Evolutionary conservation across 2,888 invertebrate species (phyloP), one percentile per base, ranked within the genome.

Genomic region (Nowickia ferox): DNA sequence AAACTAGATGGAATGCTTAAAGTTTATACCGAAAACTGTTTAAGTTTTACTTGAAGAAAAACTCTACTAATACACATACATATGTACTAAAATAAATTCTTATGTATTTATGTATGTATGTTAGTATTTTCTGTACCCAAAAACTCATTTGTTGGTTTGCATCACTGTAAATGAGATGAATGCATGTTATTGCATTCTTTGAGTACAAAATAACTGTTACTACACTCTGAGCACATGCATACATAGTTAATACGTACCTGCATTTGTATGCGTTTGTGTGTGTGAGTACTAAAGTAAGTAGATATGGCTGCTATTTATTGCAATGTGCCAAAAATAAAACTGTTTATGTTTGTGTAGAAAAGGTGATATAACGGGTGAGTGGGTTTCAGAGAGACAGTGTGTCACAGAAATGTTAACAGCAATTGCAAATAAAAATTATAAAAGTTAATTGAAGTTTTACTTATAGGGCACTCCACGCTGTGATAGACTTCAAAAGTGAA

Each of bases 11-110:
- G 66, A 69, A 65, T 48, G 19, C 19, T 68, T 66, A 22, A 46
- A 38, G 44, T 40, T 57, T 75, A 69, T 17, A 75, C 44, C 17
- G 68, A 74, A 75, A 15, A 61, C 22, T 81, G 59, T 68, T 48
- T 53, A 51, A 59, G 10, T 75, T 61, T 59, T 65, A 22, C n/a
- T n/a, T n/a, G n/a, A n/a, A n/a, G n/a, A n/a, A n/a, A n/a, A n/a
- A n/a, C n/a, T n/a, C 17, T 13, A 74, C n/a, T 40, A 55, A 79
- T 40, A 74, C 30, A 72, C 15, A 42, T 11, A 48, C n/a, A 17
- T n/a, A n/a, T 4, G 30, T 30, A 30, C 30, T 30, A 30, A 30
- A 30, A 30, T 30, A 30, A 30, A 4, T 30, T 30, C 30, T 0
- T 30, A 30, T 30, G 30, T 6, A 30, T n/a, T n/a, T n/a, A n/a